Conservation (phyloP, 2,797 vertebrate genomes). For the Microchirus variegatus region DNA sequence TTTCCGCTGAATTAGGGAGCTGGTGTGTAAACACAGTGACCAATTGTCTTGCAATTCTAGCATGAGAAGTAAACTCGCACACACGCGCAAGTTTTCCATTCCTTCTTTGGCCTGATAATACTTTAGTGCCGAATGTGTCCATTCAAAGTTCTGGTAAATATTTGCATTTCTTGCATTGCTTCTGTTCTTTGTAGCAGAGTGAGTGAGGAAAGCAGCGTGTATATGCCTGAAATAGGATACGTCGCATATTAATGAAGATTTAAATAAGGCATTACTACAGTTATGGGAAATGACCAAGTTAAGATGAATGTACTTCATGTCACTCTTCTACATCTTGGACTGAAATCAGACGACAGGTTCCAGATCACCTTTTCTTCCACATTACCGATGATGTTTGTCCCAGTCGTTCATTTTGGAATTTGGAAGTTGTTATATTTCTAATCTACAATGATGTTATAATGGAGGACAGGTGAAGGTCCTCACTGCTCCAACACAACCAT, state of each 20-base stretch:
- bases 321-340: too few relatives aligned
- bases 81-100: slow-evolving; percentile 70
- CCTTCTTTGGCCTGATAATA: slow-evolving; percentile 73
- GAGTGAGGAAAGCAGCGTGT: slow-evolving; percentile 20
- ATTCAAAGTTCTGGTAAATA: slow-evolving; percentile 72
- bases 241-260: slow-evolving; percentile 30
- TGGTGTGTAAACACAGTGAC: slow-evolving; percentile 70
- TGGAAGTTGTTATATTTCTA: too few relatives aligned
- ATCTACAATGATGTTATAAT: too few relatives aligned
- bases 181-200: slow-evolving; percentile 70
- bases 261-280: slow-evolving; percentile 9
- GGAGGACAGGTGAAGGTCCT: not conserved
- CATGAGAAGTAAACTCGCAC: slow-evolving; percentile 53
- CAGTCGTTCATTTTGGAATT: too few relatives aligned
- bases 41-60: slow-evolving; percentile 63
- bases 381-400: too few relatives aligned
- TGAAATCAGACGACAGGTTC: too few relatives aligned
- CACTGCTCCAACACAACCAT: slow-evolving; percentile 70
- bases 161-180: slow-evolving; percentile 72
- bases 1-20: slow-evolving; percentile 40
- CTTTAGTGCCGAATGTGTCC: slow-evolving; percentile 45
- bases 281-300: not conserved
- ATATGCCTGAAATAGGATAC: slow-evolving; percentile 28
- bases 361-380: too few relatives aligned
- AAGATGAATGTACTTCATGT: not conserved